Evolutionary conservation across 2,888 invertebrate genomes (phyloP), one percentile per base, ranked within the genome.

Genomic region (Trilocha varians): DNA sequence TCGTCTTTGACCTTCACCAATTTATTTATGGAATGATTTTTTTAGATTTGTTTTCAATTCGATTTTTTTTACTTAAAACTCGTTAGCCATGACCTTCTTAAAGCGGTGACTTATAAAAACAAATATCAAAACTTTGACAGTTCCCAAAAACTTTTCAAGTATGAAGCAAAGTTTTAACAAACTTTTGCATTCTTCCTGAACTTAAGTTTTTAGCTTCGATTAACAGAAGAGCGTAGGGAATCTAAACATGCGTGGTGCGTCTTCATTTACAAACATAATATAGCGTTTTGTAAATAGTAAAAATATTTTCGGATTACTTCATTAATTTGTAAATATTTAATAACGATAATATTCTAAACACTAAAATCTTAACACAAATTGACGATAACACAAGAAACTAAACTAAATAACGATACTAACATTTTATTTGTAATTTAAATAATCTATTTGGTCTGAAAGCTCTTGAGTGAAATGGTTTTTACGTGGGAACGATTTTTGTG

Each of bases 401-500:
- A 2, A 25, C 25, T 6, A 25, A 25, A 25, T 25, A 4, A 25
- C 11, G 6, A 25, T 25, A 9, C 8, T 9, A 36, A 32, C 36
- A 15, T 36, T 16, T 13, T 37, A 16, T 16, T 41, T 40, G 17
- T 44, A 39, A 43, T 50, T 41, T 41, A 36, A 34, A 36, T 40
- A 48, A 43, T 43, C 45, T 58, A 70, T 69, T 72, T 83, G 78
- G 85, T 80, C 69, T 85, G 85, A 84, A 84, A 85, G 85, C 85
- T 80, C 77, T 82, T 79, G 85, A 85, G 85, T 85, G 85, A 85
- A 85, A 85, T 85, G 85, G 85, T 85, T 85, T 85, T 85, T 85
- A 85, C 85, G 85, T 85, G 85, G 85, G 85, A 85, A 85, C 84
- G 85, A 85, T 85, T 85, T 85, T 85, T 85, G 84, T 84, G 85